Evolutionary conservation across 2,888 invertebrate species (phyloP), one percentile per base, ranked within the genome.

Genomic region (Synergus japonicus): DNA sequence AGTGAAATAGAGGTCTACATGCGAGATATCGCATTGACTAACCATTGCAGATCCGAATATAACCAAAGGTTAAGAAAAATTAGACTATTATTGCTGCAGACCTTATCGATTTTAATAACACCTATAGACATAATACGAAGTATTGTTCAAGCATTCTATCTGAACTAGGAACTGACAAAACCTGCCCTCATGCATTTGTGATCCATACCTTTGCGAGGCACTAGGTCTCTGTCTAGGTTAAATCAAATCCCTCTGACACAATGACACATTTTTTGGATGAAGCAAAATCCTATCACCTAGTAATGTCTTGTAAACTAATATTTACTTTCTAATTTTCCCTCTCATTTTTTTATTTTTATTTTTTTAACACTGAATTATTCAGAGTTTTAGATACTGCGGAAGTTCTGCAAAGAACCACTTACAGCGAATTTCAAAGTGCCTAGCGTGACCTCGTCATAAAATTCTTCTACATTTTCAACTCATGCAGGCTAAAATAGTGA

Each of bases 61-160:
- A 73, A 12, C 49, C 54, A 54, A 73, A 73, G 73, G 73, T 73
- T 73, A 73, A 18, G 54, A 58, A 54, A 73, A 73, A 58, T 73
- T 58, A 54, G 18, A 15, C 73, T 73, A 37, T 41, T 41, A 73
- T 12, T n/a, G 54, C 54, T 73, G 37, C 49, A 73, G 18, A 54
- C 12, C 18, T 73, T 73, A 73, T 73, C 54, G 54, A 73, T 73
- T 54, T 18, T 1, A 29, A 73, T 73, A n/a, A 73, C 2, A 54
- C 41, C 37, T 58, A 73, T 54, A 54, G 37, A 8, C 37, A 46
- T 73, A 3, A 73, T 49, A 9, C n/a, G 43, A 66, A 44, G 44
- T 66, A 66, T 43, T 43, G 44, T 66, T 66, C 43, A 66, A 44
- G 66, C 18, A 44, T 12, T 43, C 66, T 66, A 43, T 18, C 66